A percentile compares a stretch with the other conserved stretches of the same genome.
These are phyloP conservation scores for Hoplostethus atlanticus DNA, from an alignment of 2,797 vertebrate species.

Conservation along the genomic window DNA sequence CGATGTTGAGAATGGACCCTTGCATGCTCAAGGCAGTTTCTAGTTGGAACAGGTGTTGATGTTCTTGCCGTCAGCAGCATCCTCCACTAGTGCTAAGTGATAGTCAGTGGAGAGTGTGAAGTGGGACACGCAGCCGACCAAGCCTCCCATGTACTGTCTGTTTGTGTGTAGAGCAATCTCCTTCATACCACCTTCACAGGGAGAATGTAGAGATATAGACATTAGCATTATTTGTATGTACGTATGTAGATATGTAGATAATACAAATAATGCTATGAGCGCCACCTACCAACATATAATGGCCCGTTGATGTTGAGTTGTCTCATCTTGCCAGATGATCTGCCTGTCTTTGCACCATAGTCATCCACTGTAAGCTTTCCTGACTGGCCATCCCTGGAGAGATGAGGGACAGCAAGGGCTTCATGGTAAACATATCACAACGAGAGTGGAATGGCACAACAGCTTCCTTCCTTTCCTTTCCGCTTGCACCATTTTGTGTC, in stretches of 20 bases:
- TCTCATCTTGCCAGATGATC: conserved; percentile 94
- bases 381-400: conserved; percentile 91
- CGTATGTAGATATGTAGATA: background rate
- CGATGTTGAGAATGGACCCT: background rate
- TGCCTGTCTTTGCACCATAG: conserved; percentile 93
- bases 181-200: conserved; percentile 92
- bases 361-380: conserved; percentile 97
- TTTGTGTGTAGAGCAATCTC: conserved; percentile 95
- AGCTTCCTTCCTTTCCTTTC: no score
- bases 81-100: conserved; percentile 94
- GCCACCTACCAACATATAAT: conserved; percentile 91
- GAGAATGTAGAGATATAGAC: background rate
- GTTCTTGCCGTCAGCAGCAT: conserved; percentile 94
- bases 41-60: conserved; percentile 96
- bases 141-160: conserved; percentile 91
- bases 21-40: conserved; percentile 50
- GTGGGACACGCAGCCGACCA: conserved; percentile 96
- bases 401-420: background rate
- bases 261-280: background rate
- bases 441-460: background rate
- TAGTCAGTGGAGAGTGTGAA: conserved; percentile 97
- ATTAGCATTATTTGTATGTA: background rate
- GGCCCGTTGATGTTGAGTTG: conserved; percentile 95
- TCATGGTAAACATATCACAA: background rate
- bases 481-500: background rate